phyloP scores from a whole-genome alignment of 2,113 vertebrate species.

The Zosterops japonicus region DNA sequence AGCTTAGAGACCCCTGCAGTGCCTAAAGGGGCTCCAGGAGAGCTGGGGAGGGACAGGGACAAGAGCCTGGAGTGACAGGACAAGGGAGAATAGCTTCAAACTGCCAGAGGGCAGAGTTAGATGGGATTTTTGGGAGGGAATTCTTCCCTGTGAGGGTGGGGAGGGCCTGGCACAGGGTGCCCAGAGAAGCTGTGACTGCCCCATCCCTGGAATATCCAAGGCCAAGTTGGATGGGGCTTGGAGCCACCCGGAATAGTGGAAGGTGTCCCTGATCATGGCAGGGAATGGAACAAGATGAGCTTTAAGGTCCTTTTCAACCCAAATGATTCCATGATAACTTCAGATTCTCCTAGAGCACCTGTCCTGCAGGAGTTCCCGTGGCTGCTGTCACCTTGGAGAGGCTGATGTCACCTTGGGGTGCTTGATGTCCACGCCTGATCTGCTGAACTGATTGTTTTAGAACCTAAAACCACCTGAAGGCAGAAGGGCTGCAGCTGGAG shows the following conservation, averaged over 20 bases:
- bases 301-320: neutral
- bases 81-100: neutral
- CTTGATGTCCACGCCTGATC: neutral
- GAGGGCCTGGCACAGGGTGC: accelerated
- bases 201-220: neutral
- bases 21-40: neutral
- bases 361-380: accelerated
- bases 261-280: neutral
- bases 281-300: accelerated
- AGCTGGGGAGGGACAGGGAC: neutral
- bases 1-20: neutral
- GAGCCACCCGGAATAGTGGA: accelerated
- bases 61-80: neutral
- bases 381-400: neutral
- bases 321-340: neutral
- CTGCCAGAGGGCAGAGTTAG: neutral
- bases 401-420: neutral
- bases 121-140: neutral
- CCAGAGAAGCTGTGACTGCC: neutral
- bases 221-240: accelerated
- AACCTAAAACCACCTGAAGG: neutral
- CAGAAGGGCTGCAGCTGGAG: neutral
- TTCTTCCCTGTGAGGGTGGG: neutral
- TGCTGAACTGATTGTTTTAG: neutral
- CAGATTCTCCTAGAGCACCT: accelerated